Evolutionary conservation across 1,140 invertebrate genomes (phyloP), one percentile per base, ranked within the genome.

Genomic region (Gonatopus flavifemur): DNA sequence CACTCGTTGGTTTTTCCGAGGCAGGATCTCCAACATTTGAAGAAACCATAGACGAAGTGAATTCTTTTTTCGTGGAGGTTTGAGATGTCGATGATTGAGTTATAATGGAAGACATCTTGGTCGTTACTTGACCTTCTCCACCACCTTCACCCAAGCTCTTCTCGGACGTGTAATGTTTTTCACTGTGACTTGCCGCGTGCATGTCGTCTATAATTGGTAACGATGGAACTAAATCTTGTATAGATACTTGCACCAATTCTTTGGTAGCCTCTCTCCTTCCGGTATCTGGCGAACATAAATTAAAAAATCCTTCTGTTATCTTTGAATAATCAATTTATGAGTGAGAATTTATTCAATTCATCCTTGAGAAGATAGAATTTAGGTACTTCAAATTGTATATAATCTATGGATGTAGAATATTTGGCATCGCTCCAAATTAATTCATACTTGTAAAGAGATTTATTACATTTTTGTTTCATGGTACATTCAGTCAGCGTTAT

Each of bases 101-200:
- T 25, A 74, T 64, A 3, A 64, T 70, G n/a, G 74, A 74, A 18
- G 75, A 77, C 66, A 77, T 76, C 46, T 77, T 76, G 8, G 70
- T 75, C 44, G 71, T 22, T 28, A 62, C n/a, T 39, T 75, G 53
- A 44, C 48, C 69, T 9, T 70, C 67, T 8, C 16, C 24, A 2
- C 62, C 72, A 38, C 45, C 48, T 25, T 67, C 65, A 18, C 62
- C 55, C 37, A 58, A 43, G 24, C 53, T 68, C 52, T 64, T 76
- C 61, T 78, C 75, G 41, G 59, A 62, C 32, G 63, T 57, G 62
- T 76, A 76, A 61, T 67, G 70, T 58, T 73, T 77, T 4, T 78
- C 71, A 43, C 71, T 76, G 66, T 67, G 76, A 55, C 64, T 77
- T 21, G 72, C 66, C 13, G 73, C 64, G 49, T 78, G 74, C 75